A percentile compares a stretch with the other conserved stretches of the same genome.
Conservation (phyloP, 2,888 invertebrate species). For the Cheilosia soror region DNA sequence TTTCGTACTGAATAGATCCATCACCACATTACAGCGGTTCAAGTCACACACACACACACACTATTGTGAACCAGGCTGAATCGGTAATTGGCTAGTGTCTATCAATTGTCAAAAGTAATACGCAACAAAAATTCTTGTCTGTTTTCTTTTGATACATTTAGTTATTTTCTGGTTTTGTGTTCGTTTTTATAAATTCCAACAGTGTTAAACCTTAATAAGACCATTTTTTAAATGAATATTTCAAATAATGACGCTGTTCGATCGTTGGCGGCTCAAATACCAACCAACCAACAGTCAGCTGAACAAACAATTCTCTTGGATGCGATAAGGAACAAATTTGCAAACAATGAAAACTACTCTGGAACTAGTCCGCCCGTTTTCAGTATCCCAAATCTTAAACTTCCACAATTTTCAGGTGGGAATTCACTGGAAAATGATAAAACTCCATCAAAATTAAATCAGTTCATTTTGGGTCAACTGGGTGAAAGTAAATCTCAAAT, state of each 20-base stretch:
- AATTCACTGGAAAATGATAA: constrained; percentile 3
- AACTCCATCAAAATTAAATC: constrained; percentile 71
- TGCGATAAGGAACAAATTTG: constrained; percentile 77
- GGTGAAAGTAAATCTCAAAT: constrained; percentile 48
- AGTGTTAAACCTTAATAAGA: constrained; percentile 6
- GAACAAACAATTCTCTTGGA: constrained; percentile 71
- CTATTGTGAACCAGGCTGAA: constrained; percentile 29
- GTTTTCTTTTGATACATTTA: constrained; percentile 53
- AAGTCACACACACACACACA: no score
- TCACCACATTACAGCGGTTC: not conserved
- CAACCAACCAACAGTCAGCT: constrained; percentile 40
- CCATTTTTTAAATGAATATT: constrained; percentile 54
- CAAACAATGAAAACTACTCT: constrained; percentile 56
- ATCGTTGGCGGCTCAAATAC: constrained; percentile 20
- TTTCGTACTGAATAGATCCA: constrained; percentile 10
- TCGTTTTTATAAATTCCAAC: constrained; percentile 21
- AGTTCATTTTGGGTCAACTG: constrained; percentile 76
- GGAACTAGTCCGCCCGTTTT: constrained; percentile 76
- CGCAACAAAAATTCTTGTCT: constrained; percentile 21
- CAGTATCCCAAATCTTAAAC: constrained; percentile 75
- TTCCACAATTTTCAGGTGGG: constrained; percentile 10
- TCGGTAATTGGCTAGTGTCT: constrained; percentile 12
- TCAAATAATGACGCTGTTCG: not conserved
- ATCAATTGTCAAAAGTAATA: not conserved
- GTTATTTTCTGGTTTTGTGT: constrained; percentile 49